Evolutionary conservation across 92 coral and sea anemone species (phyloP), one percentile per base, ranked within the genome.

Genomic region (Siderastrea radians): DNA sequence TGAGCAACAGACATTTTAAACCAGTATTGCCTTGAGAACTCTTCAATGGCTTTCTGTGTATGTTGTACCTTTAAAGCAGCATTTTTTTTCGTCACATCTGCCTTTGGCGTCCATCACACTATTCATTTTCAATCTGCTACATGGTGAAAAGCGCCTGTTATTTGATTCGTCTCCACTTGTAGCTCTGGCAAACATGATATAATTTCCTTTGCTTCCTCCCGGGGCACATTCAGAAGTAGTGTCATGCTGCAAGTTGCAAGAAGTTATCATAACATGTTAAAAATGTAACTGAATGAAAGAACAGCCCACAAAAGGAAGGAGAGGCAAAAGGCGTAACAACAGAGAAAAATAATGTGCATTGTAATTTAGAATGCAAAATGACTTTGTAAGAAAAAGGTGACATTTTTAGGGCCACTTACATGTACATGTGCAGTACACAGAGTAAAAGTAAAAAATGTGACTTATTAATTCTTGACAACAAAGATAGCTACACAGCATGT

Each of bases 171-270:
- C 95, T 19, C 99, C 99, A 57, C 97, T 94, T 5, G 99, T 98
- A 1, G 99, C 99, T n/a, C 95, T 82, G 6, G 99, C 94, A 75
- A 98, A 98, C 99, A 98, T 98, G 87, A 98, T 98, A 83, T 69
- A 98, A 77, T 98, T 98, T 3, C 98, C 98, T 6, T 16, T 76
- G 15, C 80, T 73, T 8, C 93, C 94, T 3, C 93, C 95, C 16
- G 95, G 95, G n/a, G 74, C 79, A 12, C 98, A 90, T 0, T 69
- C 84, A 3, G 92, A 74, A 55, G 90, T 47, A 9, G 72, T 50
- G 64, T 98, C 99, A 69, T 95, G 99, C 98, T 97, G 75, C 26
- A 52, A 86, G 51, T 13, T 55, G 9, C 2, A 58, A 66, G 46
- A 61, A 77, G 45, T 1, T 1, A 12, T n/a, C 2, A 55, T 26